Evolutionary conservation across 2,888 invertebrate genomes (phyloP).

Genomic region (Seira sanloemensis): DNA sequence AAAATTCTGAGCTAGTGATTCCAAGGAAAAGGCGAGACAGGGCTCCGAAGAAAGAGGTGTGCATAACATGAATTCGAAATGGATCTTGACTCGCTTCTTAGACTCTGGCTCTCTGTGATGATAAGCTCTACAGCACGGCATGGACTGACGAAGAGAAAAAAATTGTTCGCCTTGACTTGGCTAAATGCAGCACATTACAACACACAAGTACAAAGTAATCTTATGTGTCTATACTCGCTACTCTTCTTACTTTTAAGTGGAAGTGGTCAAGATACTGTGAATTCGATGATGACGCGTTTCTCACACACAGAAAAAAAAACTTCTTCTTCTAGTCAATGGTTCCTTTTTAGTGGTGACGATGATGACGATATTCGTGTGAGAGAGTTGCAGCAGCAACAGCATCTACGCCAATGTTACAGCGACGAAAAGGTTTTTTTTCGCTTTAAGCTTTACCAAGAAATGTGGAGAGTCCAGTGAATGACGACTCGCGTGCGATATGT

Average conservation of each 20-base stretch:
- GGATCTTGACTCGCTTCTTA: neutral
- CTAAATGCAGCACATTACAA: neutral
- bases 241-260: conserved; percentile 13
- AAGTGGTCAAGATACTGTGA: conserved; percentile 45
- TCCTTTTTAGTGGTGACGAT: conserved; percentile 14
- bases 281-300: conserved; percentile 51
- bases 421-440: too few species aligned
- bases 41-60: conserved; percentile 40
- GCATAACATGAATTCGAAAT: conserved; percentile 37
- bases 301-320: neutral
- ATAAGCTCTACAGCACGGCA: neutral
- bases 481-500: neutral
- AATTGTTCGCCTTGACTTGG: conserved; percentile 12
- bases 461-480: neutral
- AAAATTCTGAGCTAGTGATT: conserved; percentile 21
- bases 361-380: neutral
- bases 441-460: neutral
- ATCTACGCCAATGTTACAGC: neutral
- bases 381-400: neutral
- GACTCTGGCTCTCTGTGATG: neutral
- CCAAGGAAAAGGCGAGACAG: conserved; percentile 43
- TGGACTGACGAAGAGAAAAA: neutral
- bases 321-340: conserved; percentile 12
- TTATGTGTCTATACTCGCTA: neutral
- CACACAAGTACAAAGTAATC: neutral